These are phyloP conservation scores for Drosophila equinoxialis DNA, from an alignment of 1,140 invertebrate genomes.

Conservation along the genomic window DNA sequence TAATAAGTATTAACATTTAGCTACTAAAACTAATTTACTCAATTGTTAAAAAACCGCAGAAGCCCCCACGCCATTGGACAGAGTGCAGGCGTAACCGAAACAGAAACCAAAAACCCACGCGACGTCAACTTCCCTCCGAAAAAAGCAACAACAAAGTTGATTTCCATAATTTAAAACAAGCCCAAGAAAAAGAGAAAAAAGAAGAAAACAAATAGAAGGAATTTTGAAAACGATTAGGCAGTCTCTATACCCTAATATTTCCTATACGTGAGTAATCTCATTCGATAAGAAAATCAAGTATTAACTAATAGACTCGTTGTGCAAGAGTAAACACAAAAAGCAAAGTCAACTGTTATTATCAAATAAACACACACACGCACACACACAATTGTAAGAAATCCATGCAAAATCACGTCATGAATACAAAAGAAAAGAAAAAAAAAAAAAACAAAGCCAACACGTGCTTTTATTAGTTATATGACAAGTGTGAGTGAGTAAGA, in stretches of 20 bases:
- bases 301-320: not conserved
- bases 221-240: no score
- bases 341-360: not conserved
- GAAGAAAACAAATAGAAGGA: constrained; percentile 16
- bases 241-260: not conserved
- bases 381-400: constrained; percentile 5
- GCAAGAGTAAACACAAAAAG: not conserved
- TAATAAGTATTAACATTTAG: constrained; percentile 13
- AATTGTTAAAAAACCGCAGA: constrained; percentile 7
- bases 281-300: no score
- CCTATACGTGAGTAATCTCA: no score
- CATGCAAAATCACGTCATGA: constrained; percentile 55
- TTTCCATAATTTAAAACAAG: constrained; percentile 48
- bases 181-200: constrained; percentile 36
- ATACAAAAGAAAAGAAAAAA: constrained; percentile 53
- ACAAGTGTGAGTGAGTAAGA: constrained; percentile 32
- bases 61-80: constrained; percentile 1
- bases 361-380: constrained; percentile 22
- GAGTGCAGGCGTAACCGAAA: not conserved
- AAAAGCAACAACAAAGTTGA: constrained; percentile 22
- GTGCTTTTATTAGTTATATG: constrained; percentile 76
- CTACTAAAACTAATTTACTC: constrained; percentile 25
- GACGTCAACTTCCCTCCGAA: constrained; percentile 13
- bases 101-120: constrained; percentile 31
- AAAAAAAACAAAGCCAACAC: constrained; percentile 73